phyloP scores from a whole-genome alignment of 2,113 vertebrate species.

The Percopsis transmontana region DNA sequence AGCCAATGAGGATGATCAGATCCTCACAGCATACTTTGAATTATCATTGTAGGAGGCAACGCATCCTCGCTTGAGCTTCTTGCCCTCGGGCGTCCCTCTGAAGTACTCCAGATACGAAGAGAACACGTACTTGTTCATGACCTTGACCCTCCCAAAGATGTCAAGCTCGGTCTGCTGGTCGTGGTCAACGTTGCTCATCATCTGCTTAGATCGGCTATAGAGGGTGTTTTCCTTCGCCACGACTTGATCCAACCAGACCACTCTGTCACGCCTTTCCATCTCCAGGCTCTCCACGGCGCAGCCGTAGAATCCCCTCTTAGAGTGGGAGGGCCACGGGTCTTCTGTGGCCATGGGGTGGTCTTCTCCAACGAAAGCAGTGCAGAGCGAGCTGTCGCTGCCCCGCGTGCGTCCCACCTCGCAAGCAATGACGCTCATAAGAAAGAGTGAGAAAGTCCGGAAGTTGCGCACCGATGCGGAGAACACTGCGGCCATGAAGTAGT shows the following conservation, averaged over 20 bases:
- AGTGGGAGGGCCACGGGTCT: conserved; percentile 33
- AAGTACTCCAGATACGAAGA: conserved; percentile 68
- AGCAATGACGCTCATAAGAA: conserved; percentile 69
- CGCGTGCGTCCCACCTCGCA: conserved; percentile 60
- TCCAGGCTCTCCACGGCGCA: conserved; percentile 47
- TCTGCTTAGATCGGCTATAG: conserved; percentile 53
- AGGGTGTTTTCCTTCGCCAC: conserved; percentile 63
- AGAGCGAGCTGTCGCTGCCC: conserved; percentile 44
- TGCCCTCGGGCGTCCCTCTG: conserved; percentile 66
- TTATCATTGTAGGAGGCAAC: background rate
- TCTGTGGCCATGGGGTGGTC: conserved; percentile 63
- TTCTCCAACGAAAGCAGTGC: conserved; percentile 56
- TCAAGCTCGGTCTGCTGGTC: conserved; percentile 62
- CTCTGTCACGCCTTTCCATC: conserved; percentile 35
- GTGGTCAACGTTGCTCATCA: conserved; percentile 47
- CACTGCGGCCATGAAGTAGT: conserved; percentile 68
- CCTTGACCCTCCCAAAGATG: conserved; percentile 69
- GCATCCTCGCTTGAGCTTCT: conserved; percentile 66
- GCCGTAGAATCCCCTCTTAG: conserved; percentile 61
- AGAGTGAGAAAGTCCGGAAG: conserved; percentile 67
- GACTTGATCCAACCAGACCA: conserved; percentile 63
- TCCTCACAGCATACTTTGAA: background rate
- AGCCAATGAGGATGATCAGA: background rate
- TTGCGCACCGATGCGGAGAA: conserved; percentile 66
- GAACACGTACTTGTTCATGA: conserved; percentile 70